Conservation (phyloP, 2,797 vertebrate species). For the Geotrypetes seraphini region DNA sequence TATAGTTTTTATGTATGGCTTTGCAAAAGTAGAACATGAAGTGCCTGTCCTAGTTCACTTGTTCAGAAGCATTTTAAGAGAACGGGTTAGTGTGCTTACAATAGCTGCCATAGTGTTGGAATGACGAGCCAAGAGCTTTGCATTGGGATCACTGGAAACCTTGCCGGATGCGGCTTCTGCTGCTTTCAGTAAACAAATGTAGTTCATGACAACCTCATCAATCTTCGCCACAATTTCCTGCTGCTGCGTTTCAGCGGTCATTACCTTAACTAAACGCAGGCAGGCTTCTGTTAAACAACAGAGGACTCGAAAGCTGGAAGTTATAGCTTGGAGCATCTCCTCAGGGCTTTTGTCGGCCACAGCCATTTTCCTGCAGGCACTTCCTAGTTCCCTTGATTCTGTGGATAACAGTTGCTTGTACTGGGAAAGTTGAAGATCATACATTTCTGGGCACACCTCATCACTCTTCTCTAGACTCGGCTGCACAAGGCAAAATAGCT, state of each 20-base stretch:
- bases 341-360: slow-evolving; percentile 75
- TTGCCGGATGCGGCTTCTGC: slow-evolving; percentile 72
- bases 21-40: slow-evolving; percentile 84
- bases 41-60: slow-evolving; percentile 70
- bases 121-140: slow-evolving; percentile 78
- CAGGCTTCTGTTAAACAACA: slow-evolving; percentile 87
- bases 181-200: slow-evolving; percentile 77
- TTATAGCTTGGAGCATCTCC: slow-evolving; percentile 83
- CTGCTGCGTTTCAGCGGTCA: slow-evolving; percentile 64
- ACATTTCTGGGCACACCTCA: slow-evolving; percentile 44
- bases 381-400: slow-evolving; percentile 79
- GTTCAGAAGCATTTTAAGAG: slow-evolving; percentile 82
- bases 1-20: slow-evolving; percentile 89
- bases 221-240: slow-evolving; percentile 75
- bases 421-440: slow-evolving; percentile 59
- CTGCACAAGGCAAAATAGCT: slow-evolving; percentile 73
- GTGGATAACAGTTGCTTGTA: slow-evolving; percentile 74
- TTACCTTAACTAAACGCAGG: slow-evolving; percentile 80
- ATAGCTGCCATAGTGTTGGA: slow-evolving; percentile 81
- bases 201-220: slow-evolving; percentile 77
- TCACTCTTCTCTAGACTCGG: slow-evolving; percentile 52
- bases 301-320: slow-evolving; percentile 87
- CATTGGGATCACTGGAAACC: slow-evolving; percentile 64
- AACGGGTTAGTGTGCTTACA: slow-evolving; percentile 84
- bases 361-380: slow-evolving; percentile 81